Evolutionary conservation across 1,140 invertebrate genomes (phyloP).

Genomic region (Bactericera cockerelli): DNA sequence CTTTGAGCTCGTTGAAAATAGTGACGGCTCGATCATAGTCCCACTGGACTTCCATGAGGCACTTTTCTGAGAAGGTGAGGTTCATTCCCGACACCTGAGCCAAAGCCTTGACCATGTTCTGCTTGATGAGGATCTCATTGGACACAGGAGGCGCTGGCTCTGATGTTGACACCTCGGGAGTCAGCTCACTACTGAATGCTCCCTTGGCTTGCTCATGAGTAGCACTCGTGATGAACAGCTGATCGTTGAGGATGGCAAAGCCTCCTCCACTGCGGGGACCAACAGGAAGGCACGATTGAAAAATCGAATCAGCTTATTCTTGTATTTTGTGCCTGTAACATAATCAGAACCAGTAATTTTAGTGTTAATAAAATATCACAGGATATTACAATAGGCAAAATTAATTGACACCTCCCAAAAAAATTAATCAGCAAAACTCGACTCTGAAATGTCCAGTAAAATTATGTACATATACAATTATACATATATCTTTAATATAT

Average conservation of each 20-base stretch:
- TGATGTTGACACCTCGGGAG: neutral
- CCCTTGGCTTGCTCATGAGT: neutral
- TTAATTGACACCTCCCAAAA: too few species aligned
- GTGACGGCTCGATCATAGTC: neutral
- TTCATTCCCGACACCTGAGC: neutral
- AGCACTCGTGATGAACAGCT: slow-evolving; percentile 1
- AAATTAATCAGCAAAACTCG: too few species aligned
- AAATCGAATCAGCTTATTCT: neutral
- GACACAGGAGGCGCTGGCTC: neutral
- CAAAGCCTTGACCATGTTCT: slow-evolving; percentile 1
- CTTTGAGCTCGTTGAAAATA: neutral
- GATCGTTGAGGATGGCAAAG: neutral
- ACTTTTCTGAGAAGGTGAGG: neutral
- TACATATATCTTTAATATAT: too few species aligned
- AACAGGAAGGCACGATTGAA: neutral
- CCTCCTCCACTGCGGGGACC: neutral
- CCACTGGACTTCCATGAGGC: neutral
- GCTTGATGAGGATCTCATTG: neutral
- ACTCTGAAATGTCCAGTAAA: too few species aligned
- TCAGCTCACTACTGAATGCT: neutral
- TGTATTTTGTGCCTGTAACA: neutral
- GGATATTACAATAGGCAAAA: too few species aligned
- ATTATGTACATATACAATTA: too few species aligned
- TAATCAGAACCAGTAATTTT: too few species aligned
- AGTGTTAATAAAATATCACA: too few species aligned